A percentile compares a stretch with the other conserved stretches of the same genome.
Conservation (phyloP, 2,113 vertebrate species). For the Acrocephalus kingi region DNA sequence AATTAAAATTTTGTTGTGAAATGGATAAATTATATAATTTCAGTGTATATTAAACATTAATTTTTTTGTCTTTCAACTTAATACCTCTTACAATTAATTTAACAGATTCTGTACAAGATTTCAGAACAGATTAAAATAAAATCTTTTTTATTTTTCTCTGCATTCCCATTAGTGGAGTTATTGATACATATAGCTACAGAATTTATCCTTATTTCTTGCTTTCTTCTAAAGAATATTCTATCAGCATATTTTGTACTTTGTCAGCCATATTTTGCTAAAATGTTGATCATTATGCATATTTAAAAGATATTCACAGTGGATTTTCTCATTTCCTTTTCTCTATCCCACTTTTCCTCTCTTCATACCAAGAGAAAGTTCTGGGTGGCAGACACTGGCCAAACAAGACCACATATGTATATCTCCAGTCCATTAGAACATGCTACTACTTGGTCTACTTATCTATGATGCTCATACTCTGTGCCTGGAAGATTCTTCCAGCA, state of each 20-base stretch:
- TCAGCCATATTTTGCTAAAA: background rate
- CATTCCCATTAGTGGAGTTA: background rate
- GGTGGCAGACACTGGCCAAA: background rate
- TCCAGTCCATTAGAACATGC: no score
- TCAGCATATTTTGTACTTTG: background rate
- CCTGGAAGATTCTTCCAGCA: background rate
- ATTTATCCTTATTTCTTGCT: background rate
- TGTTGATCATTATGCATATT: background rate
- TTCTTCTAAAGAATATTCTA: background rate
- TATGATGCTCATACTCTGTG: background rate
- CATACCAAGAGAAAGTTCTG: no score
- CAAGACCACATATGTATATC: background rate
- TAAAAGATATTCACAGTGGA: background rate
- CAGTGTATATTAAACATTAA: background rate
- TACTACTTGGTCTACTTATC: no score
- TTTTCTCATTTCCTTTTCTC: background rate
- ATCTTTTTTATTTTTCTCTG: background rate
- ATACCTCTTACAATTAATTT: background rate
- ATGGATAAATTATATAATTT: background rate
- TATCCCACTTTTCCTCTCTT: background rate
- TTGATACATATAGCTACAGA: background rate
- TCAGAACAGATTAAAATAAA: background rate
- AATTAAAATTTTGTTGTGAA: background rate
- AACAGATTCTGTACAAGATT: background rate
- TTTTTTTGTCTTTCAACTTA: background rate